phyloP scores from a whole-genome alignment of 2,113 vertebrate species.

The Uropsilus gracilis region DNA sequence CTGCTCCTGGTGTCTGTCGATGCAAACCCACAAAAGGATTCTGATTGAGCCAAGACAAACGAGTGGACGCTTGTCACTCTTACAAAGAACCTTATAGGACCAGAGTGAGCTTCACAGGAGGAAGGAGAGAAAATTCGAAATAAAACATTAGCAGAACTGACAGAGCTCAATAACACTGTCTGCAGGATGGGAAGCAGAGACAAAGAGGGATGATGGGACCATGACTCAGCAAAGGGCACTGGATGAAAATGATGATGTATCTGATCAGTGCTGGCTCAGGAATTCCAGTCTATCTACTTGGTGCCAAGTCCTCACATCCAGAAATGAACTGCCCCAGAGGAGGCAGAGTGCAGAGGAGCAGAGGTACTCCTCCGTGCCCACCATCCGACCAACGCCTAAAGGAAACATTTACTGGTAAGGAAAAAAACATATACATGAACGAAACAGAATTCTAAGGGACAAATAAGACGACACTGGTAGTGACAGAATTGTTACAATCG shows the following conservation, averaged over 20 bases:
- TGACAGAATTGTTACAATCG: neutral
- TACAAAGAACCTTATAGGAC: neutral
- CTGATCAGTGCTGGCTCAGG: no score
- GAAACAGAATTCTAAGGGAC: neutral
- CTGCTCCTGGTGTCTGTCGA: neutral
- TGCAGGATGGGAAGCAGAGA: neutral
- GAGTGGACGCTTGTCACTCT: neutral
- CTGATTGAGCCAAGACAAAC: neutral
- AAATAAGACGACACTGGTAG: neutral
- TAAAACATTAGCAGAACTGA: neutral
- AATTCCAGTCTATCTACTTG: no score
- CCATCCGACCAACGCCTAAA: neutral
- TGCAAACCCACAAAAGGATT: neutral
- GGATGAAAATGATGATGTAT: accelerated
- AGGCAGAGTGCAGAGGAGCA: neutral
- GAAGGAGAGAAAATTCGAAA: neutral
- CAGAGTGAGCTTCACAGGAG: neutral
- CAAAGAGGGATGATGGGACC: neutral
- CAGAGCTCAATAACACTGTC: neutral
- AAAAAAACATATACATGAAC: neutral
- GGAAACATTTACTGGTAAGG: neutral
- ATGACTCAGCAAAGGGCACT: neutral
- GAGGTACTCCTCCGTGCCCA: neutral
- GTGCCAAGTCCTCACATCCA: neutral
- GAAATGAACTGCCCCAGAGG: neutral